A percentile compares a stretch with the other conserved stretches of the same genome.
phyloP scores from a whole-genome alignment of 2,888 invertebrate species.

The Amorpha juglandis region DNA sequence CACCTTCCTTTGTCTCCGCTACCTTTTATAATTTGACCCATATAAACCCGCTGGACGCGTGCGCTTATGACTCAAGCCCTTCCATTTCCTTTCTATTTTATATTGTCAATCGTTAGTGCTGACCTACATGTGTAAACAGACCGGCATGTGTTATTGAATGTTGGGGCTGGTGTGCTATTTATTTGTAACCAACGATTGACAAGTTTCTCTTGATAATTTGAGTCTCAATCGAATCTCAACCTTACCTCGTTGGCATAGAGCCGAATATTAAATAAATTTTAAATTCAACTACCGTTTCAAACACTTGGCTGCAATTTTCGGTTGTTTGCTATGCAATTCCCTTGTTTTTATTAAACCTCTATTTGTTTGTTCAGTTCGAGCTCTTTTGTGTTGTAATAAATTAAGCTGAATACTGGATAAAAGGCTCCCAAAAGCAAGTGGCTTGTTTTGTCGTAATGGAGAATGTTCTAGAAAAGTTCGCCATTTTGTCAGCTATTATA shows the following conservation, averaged over 20 bases:
- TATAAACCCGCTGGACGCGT: conserved; percentile 17
- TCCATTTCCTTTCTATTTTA: conserved; percentile 43
- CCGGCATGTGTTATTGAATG: conserved; percentile 56
- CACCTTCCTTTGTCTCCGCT: too few species aligned
- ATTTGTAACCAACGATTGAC: conserved; percentile 35
- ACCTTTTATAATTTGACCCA: background rate
- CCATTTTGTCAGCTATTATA: background rate
- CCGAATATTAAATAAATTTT: conserved; percentile 1
- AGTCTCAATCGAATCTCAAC: conserved; percentile 7
- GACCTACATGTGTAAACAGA: conserved; percentile 60
- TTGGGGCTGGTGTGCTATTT: conserved; percentile 42
- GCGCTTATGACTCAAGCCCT: conserved; percentile 26
- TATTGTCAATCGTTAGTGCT: conserved; percentile 52
- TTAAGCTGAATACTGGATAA: conserved; percentile 13
- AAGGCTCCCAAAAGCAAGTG: background rate
- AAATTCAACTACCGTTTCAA: background rate
- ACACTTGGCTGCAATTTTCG: conserved; percentile 11
- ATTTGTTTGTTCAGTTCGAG: conserved; percentile 17
- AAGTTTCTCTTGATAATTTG: conserved; percentile 7
- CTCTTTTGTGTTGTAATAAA: background rate
- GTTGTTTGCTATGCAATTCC: conserved; percentile 17
- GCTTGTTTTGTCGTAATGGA: background rate
- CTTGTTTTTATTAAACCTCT: conserved; percentile 7
- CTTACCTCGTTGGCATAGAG: background rate
- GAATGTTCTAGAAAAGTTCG: background rate